phyloP scores from a whole-genome alignment of 2,113 vertebrate species.

The Limnothrissa miodon region DNA sequence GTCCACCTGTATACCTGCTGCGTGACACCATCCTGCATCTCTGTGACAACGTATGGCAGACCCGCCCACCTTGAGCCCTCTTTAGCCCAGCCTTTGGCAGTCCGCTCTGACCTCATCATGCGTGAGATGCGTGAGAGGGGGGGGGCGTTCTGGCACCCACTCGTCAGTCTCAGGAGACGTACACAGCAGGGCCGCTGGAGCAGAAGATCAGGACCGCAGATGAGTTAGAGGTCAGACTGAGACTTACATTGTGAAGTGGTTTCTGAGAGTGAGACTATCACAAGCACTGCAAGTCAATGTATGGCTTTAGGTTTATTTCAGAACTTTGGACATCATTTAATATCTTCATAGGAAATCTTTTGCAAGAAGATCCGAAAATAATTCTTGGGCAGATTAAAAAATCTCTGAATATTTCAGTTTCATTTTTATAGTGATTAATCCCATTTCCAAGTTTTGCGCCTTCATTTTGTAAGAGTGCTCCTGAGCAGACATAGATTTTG shows the following conservation, averaged over 20 bases:
- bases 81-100: not conserved
- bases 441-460: too few relatives aligned
- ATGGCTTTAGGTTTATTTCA: not conserved
- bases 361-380: too few relatives aligned
- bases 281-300: not conserved
- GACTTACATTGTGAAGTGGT: not conserved
- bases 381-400: too few relatives aligned
- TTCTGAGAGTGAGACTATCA: not conserved
- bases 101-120: not conserved
- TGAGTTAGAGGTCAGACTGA: not conserved
- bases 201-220: not conserved
- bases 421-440: too few relatives aligned
- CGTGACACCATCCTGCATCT: conserved; percentile 1
- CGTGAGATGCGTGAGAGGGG: not conserved
- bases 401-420: too few relatives aligned
- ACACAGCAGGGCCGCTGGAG: not conserved
- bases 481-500: too few relatives aligned
- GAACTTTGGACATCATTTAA: not conserved
- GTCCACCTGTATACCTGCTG: not conserved
- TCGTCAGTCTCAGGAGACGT: not conserved
- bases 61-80: not conserved
- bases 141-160: not conserved
- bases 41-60: not conserved
- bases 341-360: too few relatives aligned
- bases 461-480: too few relatives aligned